Evolutionary conservation across 1,140 invertebrate genomes (phyloP), one percentile per base, ranked within the genome.

Genomic region (Bombus breviceps): DNA sequence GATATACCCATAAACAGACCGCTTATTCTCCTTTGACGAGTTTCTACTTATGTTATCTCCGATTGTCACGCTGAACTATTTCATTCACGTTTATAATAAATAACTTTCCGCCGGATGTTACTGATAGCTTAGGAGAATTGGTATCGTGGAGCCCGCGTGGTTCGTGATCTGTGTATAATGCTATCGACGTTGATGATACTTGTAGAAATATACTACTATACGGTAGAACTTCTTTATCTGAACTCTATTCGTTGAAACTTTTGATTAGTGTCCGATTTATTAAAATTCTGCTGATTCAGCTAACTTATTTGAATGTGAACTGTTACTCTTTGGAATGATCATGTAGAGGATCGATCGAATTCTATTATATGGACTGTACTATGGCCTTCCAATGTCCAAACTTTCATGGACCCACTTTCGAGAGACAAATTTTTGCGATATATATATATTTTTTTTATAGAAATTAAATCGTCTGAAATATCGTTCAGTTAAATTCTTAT

Each of bases 71-170:
- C n/a, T 72, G 66, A 82, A 82, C 68, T 59, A 62, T 64, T 89
- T 88, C 86, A 89, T 89, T 88, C 88, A 88, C 72, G 83, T 81
- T 86, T 71, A 57, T 76, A 85, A 85, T 87, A 84, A 88, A 88
- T 81, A 78, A 76, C 66, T 73, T 41, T 28, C 15, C 5, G 15
- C 64, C 12, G 62, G 83, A 85, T 81, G 83, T 57, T 71, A 81
- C n/a, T 41, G 28, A 28, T 39, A 22, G 59, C n/a, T 57, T 57
- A n/a, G 13, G 59, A 37, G 15, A 68, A 25, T 41, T 10, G 9
- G 4, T 78, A 78, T 78, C 75, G 57, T 18, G 28, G 18, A n/a
- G 0, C 15, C 34, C 6, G 18, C 53, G 34, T 25, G 74, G 15
- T 59, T 25, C n/a, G 62, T 32, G 37, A 62, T 10, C 74, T 25